Conservation (phyloP, 2,888 invertebrate genomes). For the Camptogramma bilineatum region DNA sequence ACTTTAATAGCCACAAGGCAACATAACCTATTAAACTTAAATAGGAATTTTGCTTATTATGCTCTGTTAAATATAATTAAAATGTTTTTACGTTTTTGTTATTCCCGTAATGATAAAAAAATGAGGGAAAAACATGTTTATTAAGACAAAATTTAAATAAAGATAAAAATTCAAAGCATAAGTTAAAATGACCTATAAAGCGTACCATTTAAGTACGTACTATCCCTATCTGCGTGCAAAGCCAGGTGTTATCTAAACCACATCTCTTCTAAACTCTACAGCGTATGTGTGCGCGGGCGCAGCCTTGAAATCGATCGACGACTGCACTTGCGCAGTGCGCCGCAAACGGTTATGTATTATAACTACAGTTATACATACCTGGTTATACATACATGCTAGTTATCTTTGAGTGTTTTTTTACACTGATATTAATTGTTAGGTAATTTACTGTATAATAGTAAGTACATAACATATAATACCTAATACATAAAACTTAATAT, state of each 20-base stretch:
- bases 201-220: not conserved
- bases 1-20: too few relatives aligned
- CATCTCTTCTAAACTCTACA: constrained; percentile 16
- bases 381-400: not conserved
- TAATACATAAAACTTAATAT: too few relatives aligned
- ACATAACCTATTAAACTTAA: too few relatives aligned
- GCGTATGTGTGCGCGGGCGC: constrained; percentile 50
- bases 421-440: not conserved
- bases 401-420: not conserved
- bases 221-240: not conserved
- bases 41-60: too few relatives aligned
- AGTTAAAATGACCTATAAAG: not conserved
- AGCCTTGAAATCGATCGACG: constrained; percentile 80
- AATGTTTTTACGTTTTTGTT: too few relatives aligned
- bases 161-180: not conserved
- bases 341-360: not conserved
- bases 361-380: too few relatives aligned
- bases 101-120: too few relatives aligned
- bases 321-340: constrained; percentile 65
- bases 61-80: too few relatives aligned
- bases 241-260: not conserved
- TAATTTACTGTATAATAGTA: too few relatives aligned
- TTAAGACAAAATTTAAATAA: not conserved
- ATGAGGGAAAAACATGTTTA: too few relatives aligned
- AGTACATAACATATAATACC: too few relatives aligned